Base-by-base conservation (phyloP, 2,888 invertebrate species). In the Girardia tigrina region DNA sequence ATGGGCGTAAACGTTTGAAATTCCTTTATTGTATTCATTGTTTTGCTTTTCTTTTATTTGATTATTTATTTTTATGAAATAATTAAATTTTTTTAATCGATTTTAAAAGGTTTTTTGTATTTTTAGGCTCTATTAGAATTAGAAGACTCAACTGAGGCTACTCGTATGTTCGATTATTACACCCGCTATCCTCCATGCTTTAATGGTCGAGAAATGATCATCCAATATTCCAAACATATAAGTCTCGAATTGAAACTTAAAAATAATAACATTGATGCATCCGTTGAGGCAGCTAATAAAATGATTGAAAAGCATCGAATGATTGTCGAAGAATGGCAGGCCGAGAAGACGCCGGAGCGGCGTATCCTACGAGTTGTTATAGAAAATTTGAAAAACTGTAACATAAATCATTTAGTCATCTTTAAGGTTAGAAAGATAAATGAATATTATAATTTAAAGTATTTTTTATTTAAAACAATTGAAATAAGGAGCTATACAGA, bases 221-320 rank as follows among this genome's bases (percentile, higher is more conserved):
- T 56, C 23, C 56, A 56, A n/a, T 56, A 56, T 56, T 56, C 56
- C 23, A 56, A 56, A 16, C 56, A 56, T 56, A n/a, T 56, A 56
- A 8, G 56, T n/a, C n/a, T 56, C 2, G 56, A 56, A 56, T 16
- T 56, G 4, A 56, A 56, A 56, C 23, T 56, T n/a, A 56, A 56
- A 56, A 56, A 56, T 23, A 56, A 23, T 23, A 56, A 56, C 23
- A 56, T 56, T 56, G 56, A 56, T 56, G 56, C 56, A 56, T 56
- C 56, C n/a, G 56, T 56, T 56, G 56, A 56, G n/a, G 56, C 56
- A 12, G 56, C 56, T 20, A 56, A 56, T 23, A 56, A 56, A 56
- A 56, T 56, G 56, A 56, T 12, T 56, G 56, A 56, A 16, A 56
- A n/a, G 23, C 56, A 56, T 56, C n/a, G n/a, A n/a, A 20, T 23